Evolutionary conservation across 2,113 vertebrate species (phyloP).

Genomic region (Galeopterus variegatus): DNA sequence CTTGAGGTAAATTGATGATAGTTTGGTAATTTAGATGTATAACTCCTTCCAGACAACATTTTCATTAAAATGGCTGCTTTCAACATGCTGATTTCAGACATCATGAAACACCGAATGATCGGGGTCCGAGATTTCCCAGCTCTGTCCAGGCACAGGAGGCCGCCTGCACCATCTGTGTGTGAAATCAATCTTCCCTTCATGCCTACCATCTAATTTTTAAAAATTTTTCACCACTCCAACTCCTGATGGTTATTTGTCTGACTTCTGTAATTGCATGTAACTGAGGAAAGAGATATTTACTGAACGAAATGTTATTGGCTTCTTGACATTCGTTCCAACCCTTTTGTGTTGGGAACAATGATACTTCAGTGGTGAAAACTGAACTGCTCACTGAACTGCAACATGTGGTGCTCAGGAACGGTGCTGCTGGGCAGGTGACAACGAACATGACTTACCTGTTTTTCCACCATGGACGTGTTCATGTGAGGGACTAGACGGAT

Average conservation of each 20-base stretch:
- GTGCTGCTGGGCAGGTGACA: fast-evolving
- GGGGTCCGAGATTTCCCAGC: background rate
- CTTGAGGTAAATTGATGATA: background rate
- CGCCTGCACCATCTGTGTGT: background rate
- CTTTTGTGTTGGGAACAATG: background rate
- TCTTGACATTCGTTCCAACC: background rate
- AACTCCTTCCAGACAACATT: background rate
- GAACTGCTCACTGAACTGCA: fast-evolving
- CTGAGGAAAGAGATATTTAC: background rate
- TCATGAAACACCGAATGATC: fast-evolving
- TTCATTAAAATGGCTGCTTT: background rate
- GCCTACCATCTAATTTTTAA: background rate
- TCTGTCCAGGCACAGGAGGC: background rate
- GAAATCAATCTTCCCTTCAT: background rate
- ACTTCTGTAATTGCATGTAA: background rate
- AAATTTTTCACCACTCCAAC: background rate
- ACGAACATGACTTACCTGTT: slow-evolving; percentile 89
- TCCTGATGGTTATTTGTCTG: background rate
- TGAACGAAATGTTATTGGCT: background rate
- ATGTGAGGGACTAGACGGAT: slow-evolving; percentile 95
- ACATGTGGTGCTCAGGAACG: fast-evolving
- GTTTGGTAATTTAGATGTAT: background rate
- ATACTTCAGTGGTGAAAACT: fast-evolving
- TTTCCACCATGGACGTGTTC: slow-evolving; percentile 90
- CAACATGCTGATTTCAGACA: background rate